Evolutionary conservation across 2,888 invertebrate species (phyloP).

Genomic region (Neoaliturus tenellus): DNA sequence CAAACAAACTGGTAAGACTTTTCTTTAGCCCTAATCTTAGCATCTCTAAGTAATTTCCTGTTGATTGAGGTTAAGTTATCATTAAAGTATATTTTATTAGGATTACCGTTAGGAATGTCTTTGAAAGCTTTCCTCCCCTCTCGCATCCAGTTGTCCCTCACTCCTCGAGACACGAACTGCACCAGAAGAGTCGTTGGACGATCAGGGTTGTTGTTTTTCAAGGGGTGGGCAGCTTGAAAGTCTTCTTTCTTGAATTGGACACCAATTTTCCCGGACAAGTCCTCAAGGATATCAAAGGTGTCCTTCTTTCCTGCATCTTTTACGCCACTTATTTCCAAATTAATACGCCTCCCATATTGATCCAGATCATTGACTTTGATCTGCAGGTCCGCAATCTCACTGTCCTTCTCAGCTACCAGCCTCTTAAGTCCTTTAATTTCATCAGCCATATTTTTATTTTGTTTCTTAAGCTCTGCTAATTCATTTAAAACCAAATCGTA

Average conservation of each 20-base stretch:
- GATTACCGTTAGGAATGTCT: background rate
- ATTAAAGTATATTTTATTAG: background rate
- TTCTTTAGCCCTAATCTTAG: background rate
- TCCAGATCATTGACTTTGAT: background rate
- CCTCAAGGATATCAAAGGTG: background rate
- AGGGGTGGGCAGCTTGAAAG: too few relatives aligned
- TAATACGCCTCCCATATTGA: slow-evolving; percentile 10
- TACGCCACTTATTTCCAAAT: background rate
- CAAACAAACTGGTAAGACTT: background rate
- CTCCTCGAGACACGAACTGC: background rate
- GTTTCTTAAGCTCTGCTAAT: background rate
- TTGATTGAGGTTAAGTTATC: background rate
- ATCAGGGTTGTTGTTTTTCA: background rate
- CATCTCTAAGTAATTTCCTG: background rate
- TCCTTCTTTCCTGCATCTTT: background rate
- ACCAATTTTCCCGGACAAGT: background rate
- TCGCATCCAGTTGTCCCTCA: background rate
- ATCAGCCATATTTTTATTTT: slow-evolving; percentile 1
- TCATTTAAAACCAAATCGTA: background rate
- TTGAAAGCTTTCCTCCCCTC: background rate
- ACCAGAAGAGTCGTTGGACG: too few relatives aligned
- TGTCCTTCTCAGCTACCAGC: background rate
- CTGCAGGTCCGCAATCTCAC: background rate
- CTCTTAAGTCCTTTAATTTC: background rate
- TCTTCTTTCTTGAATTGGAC: background rate